Evolutionary conservation across 2,888 invertebrate genomes (phyloP), one percentile per base, ranked within the genome.

Genomic region (Philonicus albiceps): DNA sequence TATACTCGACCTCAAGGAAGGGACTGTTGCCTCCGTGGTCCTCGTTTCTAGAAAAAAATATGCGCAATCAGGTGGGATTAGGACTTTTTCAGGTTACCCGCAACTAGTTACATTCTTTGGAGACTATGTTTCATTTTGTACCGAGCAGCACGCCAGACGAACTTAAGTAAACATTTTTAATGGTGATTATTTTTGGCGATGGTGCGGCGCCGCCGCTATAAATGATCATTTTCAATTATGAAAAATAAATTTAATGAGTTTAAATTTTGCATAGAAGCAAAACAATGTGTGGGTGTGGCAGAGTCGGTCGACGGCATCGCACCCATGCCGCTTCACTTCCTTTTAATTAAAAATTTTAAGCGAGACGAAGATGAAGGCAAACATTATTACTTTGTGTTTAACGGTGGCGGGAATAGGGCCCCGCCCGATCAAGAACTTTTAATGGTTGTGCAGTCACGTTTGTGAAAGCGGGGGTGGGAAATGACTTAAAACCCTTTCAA

Each of bases 1-100:
- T 86, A 84, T 89, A 89, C 85, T 89, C 89, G 19, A 88, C 88
- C 81, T 89, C 89, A 1, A 89, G 85, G 64, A 88, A 88, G n/a
- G 88, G 87, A 43, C 86, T 87, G 34, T 76, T 86, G 4, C 30
- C 27, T 37, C 88, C 89, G 27, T 64, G 49, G 19, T 87, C 86
- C 76, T 89, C 89, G 72, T 88, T 88, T 76, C 89, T 89, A 76
- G 3, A 85, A 43, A 37, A 31, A 37, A 31, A 86, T 22, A 13
- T 13, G 64, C 40, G 55, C 22, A 55, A 37, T 64, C 11, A 53
- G 22, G 27, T 40, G 5, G 76, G 40, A 76, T 40, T 76, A 40
- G 19, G 5, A 7, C 27, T 64, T 64, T 64, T 64, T 22, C 27
- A 0, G 7, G 27, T 64, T 64, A 13, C 3, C 22, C 19, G 22